These are phyloP conservation scores for Dermochelys coriacea DNA, from an alignment of 2,797 vertebrate species.

Conservation along the genomic window DNA sequence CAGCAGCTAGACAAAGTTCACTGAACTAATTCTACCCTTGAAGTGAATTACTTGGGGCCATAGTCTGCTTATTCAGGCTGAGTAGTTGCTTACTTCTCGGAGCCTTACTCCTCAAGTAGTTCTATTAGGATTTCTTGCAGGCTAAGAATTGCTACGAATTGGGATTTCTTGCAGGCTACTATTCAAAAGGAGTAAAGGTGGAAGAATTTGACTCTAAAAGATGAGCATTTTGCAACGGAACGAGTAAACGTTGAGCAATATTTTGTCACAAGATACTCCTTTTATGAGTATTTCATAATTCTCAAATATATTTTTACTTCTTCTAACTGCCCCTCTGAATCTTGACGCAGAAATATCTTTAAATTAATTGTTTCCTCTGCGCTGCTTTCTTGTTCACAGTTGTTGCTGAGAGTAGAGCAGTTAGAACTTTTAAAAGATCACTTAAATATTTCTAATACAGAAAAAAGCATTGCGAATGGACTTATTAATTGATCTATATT, in stretches of 20 bases:
- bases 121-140: conserved; percentile 50
- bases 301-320: not conserved
- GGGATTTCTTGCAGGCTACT: conserved; percentile 46
- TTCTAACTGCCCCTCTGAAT: not conserved
- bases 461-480: not conserved
- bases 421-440: not conserved
- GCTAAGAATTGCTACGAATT: no score
- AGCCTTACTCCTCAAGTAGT: not conserved
- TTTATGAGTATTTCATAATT: conserved; percentile 26
- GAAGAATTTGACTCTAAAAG: not conserved
- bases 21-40: not conserved
- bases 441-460: not conserved
- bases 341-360: not conserved
- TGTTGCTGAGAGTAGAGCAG: not conserved
- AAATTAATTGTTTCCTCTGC: accelerated
- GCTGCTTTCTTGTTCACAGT: not conserved
- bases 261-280: not conserved
- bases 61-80: not conserved
- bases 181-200: not conserved
- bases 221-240: not conserved
- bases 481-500: not conserved
- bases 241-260: not conserved
- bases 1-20: not conserved
- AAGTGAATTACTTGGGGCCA: not conserved
- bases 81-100: not conserved